phyloP scores from a whole-genome alignment of 2,797 vertebrate genomes.

The Mycteria americana region DNA sequence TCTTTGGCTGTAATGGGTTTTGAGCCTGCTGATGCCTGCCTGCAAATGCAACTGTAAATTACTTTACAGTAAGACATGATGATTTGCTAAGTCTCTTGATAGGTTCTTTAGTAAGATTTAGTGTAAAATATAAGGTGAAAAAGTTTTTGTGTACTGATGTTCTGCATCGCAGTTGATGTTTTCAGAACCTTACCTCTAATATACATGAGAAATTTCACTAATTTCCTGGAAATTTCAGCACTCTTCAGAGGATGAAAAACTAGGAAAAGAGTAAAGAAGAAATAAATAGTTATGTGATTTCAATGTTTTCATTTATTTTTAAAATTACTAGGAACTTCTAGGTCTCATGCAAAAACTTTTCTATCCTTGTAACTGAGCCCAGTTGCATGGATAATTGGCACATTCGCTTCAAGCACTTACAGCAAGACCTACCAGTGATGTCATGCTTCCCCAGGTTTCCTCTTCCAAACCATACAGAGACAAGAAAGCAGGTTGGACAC shows the following conservation, averaged over 20 bases:
- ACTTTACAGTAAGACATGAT: slow-evolving; percentile 78
- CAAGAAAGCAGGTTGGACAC: not conserved
- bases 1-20: slow-evolving; percentile 78
- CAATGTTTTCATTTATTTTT: not conserved
- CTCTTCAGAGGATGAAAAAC: not conserved
- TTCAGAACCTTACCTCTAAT: not conserved
- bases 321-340: not conserved
- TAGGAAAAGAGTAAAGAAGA: not conserved
- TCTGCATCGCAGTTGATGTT: slow-evolving; percentile 1
- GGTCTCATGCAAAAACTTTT: not conserved
- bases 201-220: not conserved
- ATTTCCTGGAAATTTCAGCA: not conserved
- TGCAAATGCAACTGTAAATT: slow-evolving; percentile 78
- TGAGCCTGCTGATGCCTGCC: slow-evolving; percentile 71
- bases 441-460: not conserved
- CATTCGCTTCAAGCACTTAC: not conserved
- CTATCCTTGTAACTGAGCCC: not conserved
- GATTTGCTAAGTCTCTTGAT: slow-evolving; percentile 79
- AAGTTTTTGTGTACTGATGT: slow-evolving; percentile 15
- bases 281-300: not conserved
- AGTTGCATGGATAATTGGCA: not conserved
- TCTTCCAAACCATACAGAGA: not conserved
- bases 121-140: slow-evolving; percentile 79
- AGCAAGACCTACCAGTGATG: not conserved
- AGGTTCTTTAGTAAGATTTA: slow-evolving; percentile 78